Percentiles rank a stretch among this genome's conserved stretches.
Evolutionary conservation across 2,888 invertebrate genomes (phyloP).

Genomic region (Julus scandinavius): DNA sequence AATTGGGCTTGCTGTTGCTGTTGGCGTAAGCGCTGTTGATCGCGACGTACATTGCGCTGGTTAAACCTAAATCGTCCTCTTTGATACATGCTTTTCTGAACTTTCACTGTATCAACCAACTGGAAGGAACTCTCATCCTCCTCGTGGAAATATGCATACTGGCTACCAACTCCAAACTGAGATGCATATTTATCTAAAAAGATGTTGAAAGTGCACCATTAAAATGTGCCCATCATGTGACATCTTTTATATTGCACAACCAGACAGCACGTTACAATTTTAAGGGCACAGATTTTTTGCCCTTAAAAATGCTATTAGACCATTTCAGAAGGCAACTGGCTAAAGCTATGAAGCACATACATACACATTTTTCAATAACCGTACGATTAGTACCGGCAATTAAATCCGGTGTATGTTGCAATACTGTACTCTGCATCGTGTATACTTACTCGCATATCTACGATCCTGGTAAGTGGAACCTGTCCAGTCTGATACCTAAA

Average conservation of each 20-base stretch:
- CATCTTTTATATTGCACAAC: not conserved
- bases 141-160: slow-evolving; percentile 98
- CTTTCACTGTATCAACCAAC: slow-evolving; percentile 92
- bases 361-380: no score
- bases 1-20: slow-evolving; percentile 71
- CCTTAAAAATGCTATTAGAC: no score
- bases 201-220: not conserved
- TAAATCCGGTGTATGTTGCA: no score
- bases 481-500: slow-evolving; percentile 93
- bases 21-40: slow-evolving; percentile 65
- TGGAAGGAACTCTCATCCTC: slow-evolving; percentile 99
- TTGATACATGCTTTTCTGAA: slow-evolving; percentile 92
- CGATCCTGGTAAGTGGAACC: slow-evolving; percentile 92
- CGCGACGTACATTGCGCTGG: slow-evolving; percentile 74
- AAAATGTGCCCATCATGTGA: not conserved
- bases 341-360: not conserved
- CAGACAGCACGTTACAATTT: no score
- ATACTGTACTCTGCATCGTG: no score
- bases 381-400: no score
- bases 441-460: slow-evolving; percentile 84
- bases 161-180: slow-evolving; percentile 88
- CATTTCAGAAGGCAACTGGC: no score
- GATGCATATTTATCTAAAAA: slow-evolving; percentile 85
- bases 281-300: no score
- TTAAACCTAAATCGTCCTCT: slow-evolving; percentile 76